Percentiles rank a stretch among this genome's conserved stretches.
phyloP scores from a whole-genome alignment of 2,797 vertebrate genomes.

The Acanthiza pusilla region DNA sequence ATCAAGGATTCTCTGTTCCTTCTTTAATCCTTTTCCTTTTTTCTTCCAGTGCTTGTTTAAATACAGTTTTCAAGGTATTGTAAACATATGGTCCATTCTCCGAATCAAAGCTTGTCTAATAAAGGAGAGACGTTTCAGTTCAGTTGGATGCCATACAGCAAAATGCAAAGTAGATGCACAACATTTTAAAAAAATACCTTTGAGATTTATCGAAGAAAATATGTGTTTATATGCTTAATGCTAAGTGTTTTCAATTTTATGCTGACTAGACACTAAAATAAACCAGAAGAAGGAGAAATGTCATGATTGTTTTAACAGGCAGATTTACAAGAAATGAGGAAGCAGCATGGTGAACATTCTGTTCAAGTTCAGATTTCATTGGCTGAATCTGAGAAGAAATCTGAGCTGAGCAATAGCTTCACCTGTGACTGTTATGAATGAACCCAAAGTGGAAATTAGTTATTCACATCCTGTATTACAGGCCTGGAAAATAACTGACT shows the following conservation, averaged over 20 bases:
- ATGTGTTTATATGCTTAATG: not conserved
- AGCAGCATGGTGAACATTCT: not conserved
- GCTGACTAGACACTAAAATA: not conserved
- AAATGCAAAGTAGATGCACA: not conserved
- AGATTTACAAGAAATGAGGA: not conserved
- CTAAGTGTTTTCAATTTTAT: not conserved
- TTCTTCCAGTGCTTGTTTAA: slow-evolving; percentile 82
- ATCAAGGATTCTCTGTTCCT: slow-evolving; percentile 56
- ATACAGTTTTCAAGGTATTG: slow-evolving; percentile 81
- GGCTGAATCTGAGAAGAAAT: not conserved
- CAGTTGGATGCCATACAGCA: not conserved
- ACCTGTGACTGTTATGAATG: not conserved
- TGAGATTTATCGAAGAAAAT: not conserved
- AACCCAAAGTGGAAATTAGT: not conserved
- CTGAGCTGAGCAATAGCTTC: not conserved
- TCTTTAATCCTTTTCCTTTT: slow-evolving; percentile 75
- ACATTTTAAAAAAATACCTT: not conserved
- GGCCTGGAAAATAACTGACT: not conserved
- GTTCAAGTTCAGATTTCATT: not conserved
- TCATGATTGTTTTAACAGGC: not conserved
- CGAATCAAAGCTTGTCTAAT: slow-evolving; percentile 79
- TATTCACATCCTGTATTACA: not conserved
- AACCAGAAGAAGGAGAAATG: not conserved
- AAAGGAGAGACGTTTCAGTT: slow-evolving; percentile 42
- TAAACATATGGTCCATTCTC: slow-evolving; percentile 79